Evolutionary conservation across 2,797 vertebrate genomes (phyloP).

Genomic region (Emydoidea blandingii): DNA sequence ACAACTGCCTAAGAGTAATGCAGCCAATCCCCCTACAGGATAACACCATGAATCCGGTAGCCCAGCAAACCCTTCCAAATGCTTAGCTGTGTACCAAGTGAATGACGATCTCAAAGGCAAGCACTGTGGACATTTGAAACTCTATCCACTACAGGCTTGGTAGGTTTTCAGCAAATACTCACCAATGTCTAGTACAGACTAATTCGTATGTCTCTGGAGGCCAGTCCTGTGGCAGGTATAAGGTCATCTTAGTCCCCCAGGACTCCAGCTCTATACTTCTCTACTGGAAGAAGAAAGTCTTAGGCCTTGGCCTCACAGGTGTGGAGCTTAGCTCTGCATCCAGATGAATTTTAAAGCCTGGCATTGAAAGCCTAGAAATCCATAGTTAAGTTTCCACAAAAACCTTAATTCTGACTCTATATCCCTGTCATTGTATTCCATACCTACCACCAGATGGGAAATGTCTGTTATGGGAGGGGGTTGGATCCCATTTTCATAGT

Average conservation of each 20-base stretch:
- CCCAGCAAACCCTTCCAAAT: not conserved
- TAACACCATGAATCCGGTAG: not conserved
- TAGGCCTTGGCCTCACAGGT: not conserved
- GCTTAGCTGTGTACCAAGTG: not conserved
- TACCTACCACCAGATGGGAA: not conserved
- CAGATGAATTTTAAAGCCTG: not conserved
- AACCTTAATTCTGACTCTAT: not conserved
- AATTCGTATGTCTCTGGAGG: not conserved
- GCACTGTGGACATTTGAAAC: not conserved
- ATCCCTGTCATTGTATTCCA: not conserved
- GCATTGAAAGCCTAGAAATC: not conserved
- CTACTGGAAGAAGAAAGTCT: not conserved
- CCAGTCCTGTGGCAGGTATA: not conserved
- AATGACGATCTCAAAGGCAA: not conserved
- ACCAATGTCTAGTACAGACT: not conserved
- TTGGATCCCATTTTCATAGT: not conserved
- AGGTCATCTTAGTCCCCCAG: not conserved
- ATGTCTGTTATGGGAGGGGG: not conserved
- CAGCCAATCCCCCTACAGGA: not conserved
- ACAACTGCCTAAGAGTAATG: not conserved
- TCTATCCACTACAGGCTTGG: not conserved
- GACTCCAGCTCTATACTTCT: rapidly evolving
- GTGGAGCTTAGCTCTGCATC: not conserved
- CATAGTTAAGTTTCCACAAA: not conserved
- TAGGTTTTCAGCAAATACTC: not conserved